Evolutionary conservation across 2,888 invertebrate species (phyloP), one percentile per base, ranked within the genome.

Genomic region (Calliopum simillimum): DNA sequence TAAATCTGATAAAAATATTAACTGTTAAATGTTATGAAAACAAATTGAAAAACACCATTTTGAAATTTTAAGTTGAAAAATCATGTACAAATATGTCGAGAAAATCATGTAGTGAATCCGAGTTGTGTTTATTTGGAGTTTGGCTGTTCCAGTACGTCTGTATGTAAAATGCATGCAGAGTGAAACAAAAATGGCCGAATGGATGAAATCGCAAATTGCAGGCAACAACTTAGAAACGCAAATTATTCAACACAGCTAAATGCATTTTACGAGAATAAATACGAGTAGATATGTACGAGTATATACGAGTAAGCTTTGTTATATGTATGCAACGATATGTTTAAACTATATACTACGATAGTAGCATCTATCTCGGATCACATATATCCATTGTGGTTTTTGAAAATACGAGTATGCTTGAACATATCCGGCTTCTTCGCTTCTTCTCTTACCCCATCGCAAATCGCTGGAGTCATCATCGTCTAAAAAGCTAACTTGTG

Each of bases 401-500:
- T 33, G 33, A 33, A 33, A 33, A 33, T 33, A 33, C 33, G 33
- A 33, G 33, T 33, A 33, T 33, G 33, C 33, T 33, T 33, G 33
- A 33, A 33, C 33, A 33, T 33, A 33, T 33, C 33, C 1, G 5
- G 33, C 1, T 19, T 4, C 19, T 49, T n/a, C 51, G n/a, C n/a
- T n/a, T n/a, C 64, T 71, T 71, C 68, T 73, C 79, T 80, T 81
- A 81, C 81, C 81, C 80, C 80, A 81, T 80, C 79, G 77, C 72
- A 79, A 80, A 78, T 81, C 81, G 77, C 81, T 80, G 76, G 80
- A 80, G 76, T 79, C 79, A 73, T 81, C 81, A 74, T 80, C 81
- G 72, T 81, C 81, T 68, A 77, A 76, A 75, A 79, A 80, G 71
- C 77, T 76, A 74, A 80, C 76, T 77, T 79, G 78, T 65, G 80